phyloP scores from a whole-genome alignment of 2,113 vertebrate species.

The Chrysemys picta region DNA sequence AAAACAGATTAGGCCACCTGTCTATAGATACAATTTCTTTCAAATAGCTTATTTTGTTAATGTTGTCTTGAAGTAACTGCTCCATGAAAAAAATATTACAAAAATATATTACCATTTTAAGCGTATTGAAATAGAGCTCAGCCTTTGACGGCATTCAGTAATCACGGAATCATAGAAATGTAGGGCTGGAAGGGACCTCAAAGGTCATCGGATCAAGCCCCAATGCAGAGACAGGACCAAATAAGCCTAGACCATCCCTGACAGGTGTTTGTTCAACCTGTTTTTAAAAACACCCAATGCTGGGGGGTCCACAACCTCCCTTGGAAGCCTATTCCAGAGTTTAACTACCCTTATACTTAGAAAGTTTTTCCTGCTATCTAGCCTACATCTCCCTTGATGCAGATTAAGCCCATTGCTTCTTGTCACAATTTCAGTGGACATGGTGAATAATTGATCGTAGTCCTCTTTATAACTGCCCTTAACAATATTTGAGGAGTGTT shows the following conservation, averaged over 20 bases:
- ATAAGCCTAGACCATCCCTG: neutral
- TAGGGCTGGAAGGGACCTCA: neutral
- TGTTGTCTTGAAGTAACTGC: slow-evolving; percentile 54
- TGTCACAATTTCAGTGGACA: neutral
- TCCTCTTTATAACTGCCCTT: neutral
- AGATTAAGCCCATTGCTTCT: neutral
- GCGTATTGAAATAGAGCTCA: slow-evolving; percentile 19
- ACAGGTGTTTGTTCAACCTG: neutral
- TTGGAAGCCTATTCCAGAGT: neutral
- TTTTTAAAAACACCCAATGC: neutral
- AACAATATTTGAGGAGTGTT: neutral
- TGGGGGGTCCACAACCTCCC: neutral
- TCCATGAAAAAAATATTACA: slow-evolving; percentile 51
- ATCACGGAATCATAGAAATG: neutral
- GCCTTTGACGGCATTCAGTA: neutral
- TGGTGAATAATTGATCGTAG: neutral
- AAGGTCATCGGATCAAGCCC: neutral
- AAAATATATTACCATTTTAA: neutral
- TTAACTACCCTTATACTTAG: neutral
- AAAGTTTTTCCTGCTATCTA: neutral
- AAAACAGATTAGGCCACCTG: slow-evolving; percentile 74
- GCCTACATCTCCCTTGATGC: neutral
- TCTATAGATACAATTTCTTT: slow-evolving; percentile 72
- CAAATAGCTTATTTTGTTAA: slow-evolving; percentile 70
- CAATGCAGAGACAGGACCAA: neutral